Evolutionary conservation across 2,113 vertebrate species (phyloP), one percentile per base, ranked within the genome.

Genomic region (Sorex araneus): DNA sequence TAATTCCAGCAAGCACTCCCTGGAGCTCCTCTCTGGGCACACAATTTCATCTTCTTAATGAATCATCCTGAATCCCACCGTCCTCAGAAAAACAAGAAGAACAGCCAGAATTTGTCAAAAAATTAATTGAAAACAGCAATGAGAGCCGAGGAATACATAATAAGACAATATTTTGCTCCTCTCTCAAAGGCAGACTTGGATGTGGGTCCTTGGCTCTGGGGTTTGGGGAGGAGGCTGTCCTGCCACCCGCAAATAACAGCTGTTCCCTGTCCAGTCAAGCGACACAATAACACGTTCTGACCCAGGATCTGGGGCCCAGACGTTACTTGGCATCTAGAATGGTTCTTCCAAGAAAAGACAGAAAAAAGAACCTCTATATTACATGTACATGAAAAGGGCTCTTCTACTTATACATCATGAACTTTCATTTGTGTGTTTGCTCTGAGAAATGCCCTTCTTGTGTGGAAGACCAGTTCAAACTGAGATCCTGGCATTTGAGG

Each of bases 111-210:
- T 93, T 92, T 91, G 81, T 93, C 84, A 95, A 90, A 89, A 95
- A 94, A 92, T 94, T 90, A 94, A 95, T 84, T 90, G 82, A 80
- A 96, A 96, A 95, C 90, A 96, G 90, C 82, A 90, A 28, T 18
- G 30, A 92, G 91, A 67, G 32, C n/a, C n/a, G 94, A 69, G 50
- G 67, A 93, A 94, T 93, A 66, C 10, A 0, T 54, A 88, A 74
- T 82, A 80, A 85, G 36, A 73, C 2, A 25, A 18, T 45, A 69
- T 94, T 83, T 50, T 28, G 40, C 71, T 89, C 73, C 54, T 94
- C 70, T 86, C 85, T 90, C 90, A 57, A 66, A 89, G 54, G 76
- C 84, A 95, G 66, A 10, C 87, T 45, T 18, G 30, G 23, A 50
- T 5, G 28, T 2, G 0, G 43, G 19, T 70, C n/a, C 3, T 28